Evolutionary conservation across 1,140 invertebrate species (phyloP).

Genomic region (Phthorimaea operculella): DNA sequence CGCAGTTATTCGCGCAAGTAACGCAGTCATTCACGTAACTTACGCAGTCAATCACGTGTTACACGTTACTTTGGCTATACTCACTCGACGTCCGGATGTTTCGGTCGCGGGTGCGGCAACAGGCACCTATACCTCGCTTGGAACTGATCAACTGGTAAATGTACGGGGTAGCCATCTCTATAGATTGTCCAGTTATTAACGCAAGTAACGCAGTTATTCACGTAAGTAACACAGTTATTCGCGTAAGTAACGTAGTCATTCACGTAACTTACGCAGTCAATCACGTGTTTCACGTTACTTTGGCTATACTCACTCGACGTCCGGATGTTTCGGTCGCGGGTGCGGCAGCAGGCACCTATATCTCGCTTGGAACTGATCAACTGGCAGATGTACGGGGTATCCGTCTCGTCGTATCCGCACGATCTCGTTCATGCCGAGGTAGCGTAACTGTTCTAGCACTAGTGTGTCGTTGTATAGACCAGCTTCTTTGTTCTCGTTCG

Average conservation of each 20-base stretch:
- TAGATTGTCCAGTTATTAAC: constrained; percentile 96
- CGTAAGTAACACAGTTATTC: too few species aligned
- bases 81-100: constrained; percentile 68
- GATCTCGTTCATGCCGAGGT: constrained; percentile 96
- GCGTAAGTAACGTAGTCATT: too few species aligned
- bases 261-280: too few species aligned
- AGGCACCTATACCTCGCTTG: constrained; percentile 81
- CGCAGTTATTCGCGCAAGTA: too few species aligned
- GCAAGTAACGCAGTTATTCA: constrained; percentile 91
- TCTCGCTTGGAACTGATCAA: constrained; percentile 81
- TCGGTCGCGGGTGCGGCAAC: constrained; percentile 51
- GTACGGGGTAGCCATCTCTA: constrained; percentile 93
- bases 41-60: too few species aligned
- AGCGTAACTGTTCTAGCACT: constrained; percentile 90
- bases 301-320: constrained; percentile 64
- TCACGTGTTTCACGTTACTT: too few species aligned
- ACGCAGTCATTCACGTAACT: too few species aligned
- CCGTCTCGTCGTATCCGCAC: constrained; percentile 94
- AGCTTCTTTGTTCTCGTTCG: constrained; percentile 88
- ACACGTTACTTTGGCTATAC: too few species aligned
- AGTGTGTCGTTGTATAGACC: constrained; percentile 85
- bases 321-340: constrained; percentile 63
- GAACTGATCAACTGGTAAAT: constrained; percentile 84
- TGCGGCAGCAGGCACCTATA: constrained; percentile 77
- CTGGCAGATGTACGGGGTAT: constrained; percentile 88